A percentile compares a stretch with the other conserved stretches of the same genome.
These are phyloP conservation scores for Scolopax rusticola DNA, from an alignment of 2,797 vertebrate genomes.

Conservation along the genomic window DNA sequence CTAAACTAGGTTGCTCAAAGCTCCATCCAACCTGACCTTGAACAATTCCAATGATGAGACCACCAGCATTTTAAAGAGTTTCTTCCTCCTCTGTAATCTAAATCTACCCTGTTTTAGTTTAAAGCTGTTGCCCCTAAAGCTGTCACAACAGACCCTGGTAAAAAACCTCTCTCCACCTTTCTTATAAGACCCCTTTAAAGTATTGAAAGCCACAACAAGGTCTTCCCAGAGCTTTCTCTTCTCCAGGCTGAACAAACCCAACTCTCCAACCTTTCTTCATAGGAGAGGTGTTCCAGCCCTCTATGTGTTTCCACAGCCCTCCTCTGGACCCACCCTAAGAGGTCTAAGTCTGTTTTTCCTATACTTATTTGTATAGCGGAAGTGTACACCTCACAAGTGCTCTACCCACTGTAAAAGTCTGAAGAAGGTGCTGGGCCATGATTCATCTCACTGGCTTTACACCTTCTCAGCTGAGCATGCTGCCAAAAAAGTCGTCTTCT, in stretches of 20 bases:
- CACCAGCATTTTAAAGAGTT: neutral
- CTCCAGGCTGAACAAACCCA: neutral
- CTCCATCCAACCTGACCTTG: neutral
- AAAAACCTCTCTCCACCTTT: neutral
- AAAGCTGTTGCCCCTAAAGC: neutral
- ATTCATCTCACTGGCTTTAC: neutral
- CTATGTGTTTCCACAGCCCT: neutral
- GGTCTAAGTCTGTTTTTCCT: neutral
- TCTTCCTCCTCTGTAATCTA: neutral
- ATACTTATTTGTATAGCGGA: neutral
- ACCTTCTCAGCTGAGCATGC: neutral
- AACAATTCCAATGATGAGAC: neutral
- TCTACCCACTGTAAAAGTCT: neutral
- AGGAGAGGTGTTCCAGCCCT: neutral
- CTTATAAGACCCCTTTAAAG: neutral
- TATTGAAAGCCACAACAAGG: neutral
- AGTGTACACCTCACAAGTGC: neutral
- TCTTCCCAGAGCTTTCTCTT: accelerated
- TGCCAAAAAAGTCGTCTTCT: neutral
- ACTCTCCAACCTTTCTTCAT: neutral
- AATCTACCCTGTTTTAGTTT: neutral
- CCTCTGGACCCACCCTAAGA: neutral
- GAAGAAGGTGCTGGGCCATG: neutral
- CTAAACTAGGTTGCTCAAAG: neutral
- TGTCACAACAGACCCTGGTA: neutral